phyloP scores from a whole-genome alignment of 2,113 vertebrate genomes.

The Cygnus atratus region DNA sequence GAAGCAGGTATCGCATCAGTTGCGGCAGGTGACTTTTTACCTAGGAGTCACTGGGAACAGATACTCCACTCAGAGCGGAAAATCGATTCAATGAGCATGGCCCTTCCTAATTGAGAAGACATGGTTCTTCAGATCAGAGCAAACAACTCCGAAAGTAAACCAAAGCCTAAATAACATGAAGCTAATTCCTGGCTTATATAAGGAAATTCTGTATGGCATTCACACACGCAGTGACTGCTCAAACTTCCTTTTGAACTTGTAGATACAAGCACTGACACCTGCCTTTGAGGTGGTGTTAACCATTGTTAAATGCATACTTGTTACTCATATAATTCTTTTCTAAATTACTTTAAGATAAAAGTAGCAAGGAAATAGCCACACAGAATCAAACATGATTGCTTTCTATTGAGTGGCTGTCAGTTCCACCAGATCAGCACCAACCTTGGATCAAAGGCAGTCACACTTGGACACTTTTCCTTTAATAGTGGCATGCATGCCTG shows the following conservation, averaged over 20 bases:
- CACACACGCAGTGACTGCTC: background rate
- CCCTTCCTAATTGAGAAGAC: background rate
- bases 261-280: background rate
- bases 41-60: background rate
- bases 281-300: background rate
- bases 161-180: background rate
- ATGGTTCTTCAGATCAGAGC: background rate
- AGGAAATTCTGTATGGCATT: background rate
- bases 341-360: constrained; percentile 45
- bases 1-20: background rate
- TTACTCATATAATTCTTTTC: background rate
- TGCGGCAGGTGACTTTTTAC: background rate
- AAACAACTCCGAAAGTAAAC: background rate
- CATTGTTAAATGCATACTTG: background rate
- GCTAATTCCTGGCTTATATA: background rate
- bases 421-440: constrained; percentile 39
- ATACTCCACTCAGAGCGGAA: background rate
- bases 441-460: constrained; percentile 49
- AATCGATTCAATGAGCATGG: background rate
- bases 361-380: background rate
- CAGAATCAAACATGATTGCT: constrained; percentile 21
- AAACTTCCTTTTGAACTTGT: background rate
- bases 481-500: constrained; percentile 15
- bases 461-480: constrained; percentile 37
- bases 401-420: constrained; percentile 26